phyloP scores from a whole-genome alignment of 2,797 vertebrate genomes.

The Chelmon rostratus region DNA sequence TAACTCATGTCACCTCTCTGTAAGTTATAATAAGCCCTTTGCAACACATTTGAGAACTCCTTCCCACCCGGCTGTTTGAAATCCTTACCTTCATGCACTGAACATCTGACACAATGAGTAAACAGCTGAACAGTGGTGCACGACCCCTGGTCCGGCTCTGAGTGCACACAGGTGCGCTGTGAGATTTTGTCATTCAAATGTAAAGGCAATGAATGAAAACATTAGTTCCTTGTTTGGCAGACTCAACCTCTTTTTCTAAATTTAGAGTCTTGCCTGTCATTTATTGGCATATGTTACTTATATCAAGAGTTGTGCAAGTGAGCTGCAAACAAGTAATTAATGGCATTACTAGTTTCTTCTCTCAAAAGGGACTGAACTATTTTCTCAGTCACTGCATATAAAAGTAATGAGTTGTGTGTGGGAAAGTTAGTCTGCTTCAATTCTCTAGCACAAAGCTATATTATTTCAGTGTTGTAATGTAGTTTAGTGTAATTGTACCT shows the following conservation, averaged over 20 bases:
- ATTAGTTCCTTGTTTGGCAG: slow-evolving; percentile 16
- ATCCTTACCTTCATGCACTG: slow-evolving; percentile 44
- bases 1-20: slow-evolving; percentile 22
- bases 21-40: slow-evolving; percentile 13
- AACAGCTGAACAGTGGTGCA: slow-evolving; percentile 25
- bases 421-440: too few species aligned
- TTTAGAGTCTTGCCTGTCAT: background rate
- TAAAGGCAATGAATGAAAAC: slow-evolving; percentile 51
- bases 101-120: slow-evolving; percentile 57
- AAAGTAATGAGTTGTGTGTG: too few species aligned
- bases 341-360: too few species aligned
- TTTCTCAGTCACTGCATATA: too few species aligned
- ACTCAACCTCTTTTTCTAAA: slow-evolving; percentile 7
- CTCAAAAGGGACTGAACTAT: too few species aligned
- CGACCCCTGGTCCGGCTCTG: slow-evolving; percentile 40
- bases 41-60: slow-evolving; percentile 28
- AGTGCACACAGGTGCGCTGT: slow-evolving; percentile 62
- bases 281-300: background rate
- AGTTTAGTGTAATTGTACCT: too few species aligned
- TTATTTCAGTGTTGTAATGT: too few species aligned
- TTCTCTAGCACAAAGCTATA: too few species aligned
- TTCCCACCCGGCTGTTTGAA: slow-evolving; percentile 38
- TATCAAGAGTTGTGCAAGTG: too few species aligned
- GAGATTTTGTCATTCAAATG: slow-evolving; percentile 66
- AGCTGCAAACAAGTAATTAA: too few species aligned